These are phyloP conservation scores for Orthonevra nobilis DNA, from an alignment of 2,888 invertebrate species.

Conservation along the genomic window DNA sequence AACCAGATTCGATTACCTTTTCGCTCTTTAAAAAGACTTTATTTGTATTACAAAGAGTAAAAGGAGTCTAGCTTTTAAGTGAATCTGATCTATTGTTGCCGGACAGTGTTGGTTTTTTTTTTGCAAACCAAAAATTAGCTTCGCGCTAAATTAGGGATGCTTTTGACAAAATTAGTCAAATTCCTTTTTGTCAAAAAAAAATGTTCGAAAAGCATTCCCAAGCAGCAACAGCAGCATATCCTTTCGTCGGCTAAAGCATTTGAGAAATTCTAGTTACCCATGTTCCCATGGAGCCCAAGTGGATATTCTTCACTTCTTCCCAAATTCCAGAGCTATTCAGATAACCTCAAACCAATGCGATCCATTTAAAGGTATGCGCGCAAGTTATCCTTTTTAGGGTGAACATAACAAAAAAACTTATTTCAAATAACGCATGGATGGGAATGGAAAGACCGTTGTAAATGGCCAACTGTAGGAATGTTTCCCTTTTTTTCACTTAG, in stretches of 20 bases:
- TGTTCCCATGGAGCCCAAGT: constrained; percentile 71
- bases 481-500: background rate
- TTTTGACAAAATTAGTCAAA: constrained; percentile 9
- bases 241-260: constrained; percentile 51
- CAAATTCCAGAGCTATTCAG: constrained; percentile 50
- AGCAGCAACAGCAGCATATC: background rate
- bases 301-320: constrained; percentile 55
- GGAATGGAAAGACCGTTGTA: constrained; percentile 17
- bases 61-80: background rate
- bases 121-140: constrained; percentile 9
- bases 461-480: background rate
- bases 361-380: constrained; percentile 27
- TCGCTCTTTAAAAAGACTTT: constrained; percentile 27
- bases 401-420: constrained; percentile 26
- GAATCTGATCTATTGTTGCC: background rate
- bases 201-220: background rate
- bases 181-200: constrained; percentile 1
- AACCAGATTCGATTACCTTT: constrained; percentile 61
- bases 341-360: constrained; percentile 42
- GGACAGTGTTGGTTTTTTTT: background rate
- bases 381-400: constrained; percentile 44
- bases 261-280: constrained; percentile 71
- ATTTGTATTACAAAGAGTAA: constrained; percentile 12
- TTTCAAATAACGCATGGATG: constrained; percentile 13
- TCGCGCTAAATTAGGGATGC: constrained; percentile 6